Evolutionary conservation across 2,113 vertebrate species (phyloP), one percentile per base, ranked within the genome.

Genomic region (Grammomys surdaster): DNA sequence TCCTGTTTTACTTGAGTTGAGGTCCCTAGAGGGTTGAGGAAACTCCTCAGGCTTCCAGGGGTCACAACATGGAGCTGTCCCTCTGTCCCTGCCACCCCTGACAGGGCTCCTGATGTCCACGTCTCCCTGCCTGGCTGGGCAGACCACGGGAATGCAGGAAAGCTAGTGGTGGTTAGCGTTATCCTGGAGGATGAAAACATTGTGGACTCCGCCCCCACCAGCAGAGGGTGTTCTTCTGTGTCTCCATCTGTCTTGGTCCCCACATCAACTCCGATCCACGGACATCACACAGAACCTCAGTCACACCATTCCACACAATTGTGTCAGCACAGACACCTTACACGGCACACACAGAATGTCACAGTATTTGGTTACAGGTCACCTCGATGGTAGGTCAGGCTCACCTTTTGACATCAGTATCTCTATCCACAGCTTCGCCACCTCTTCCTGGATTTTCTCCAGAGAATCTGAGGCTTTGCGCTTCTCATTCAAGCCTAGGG

Each of bases 401-500:
- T 96, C 82, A 98, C 97, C 97, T 4, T 76, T 90, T 24, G 89
- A 40, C 2, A 4, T 14, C 3, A 36, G 91, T 0, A 98, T n/a
- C 89, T 97, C 93, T 5, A 96, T 70, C 97, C 88, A 43, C 63
- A 98, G 91, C 75, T 86, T 98, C 0, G 46, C 65, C 72, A 98
- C 87, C 51, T 97, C 96, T 46, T 96, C 89, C 80, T 73, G 78
- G 22, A 98, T 96, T 16, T 56, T 94, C 2, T 48, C 73, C 87
- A 95, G 14, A 1, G 51, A 70, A 1, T 81, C 58, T 1, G 56
- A 81, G 76, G 46, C 93, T 0, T 1, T 0, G 1, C 31, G 78
- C 72, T 75, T 95, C 89, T 97, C 75, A 1, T 98, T 98, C 89
- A 98, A 76, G 84, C 20, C 97, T 98, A 20, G 70, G 31, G 70